phyloP scores from a whole-genome alignment of 2,888 invertebrate species.

The Rugalucina vietnamica region DNA sequence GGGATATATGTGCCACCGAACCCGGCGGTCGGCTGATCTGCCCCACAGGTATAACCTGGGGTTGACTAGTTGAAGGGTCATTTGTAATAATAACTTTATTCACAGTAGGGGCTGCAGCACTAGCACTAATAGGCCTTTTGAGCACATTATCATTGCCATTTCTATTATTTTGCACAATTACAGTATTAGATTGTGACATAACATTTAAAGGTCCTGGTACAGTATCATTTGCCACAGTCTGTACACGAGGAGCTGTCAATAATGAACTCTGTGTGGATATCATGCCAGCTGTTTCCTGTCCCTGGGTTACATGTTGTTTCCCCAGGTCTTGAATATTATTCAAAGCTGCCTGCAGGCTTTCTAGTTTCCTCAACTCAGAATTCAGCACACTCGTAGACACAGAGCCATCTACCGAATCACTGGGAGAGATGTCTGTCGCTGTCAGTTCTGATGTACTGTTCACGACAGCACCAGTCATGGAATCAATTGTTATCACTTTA shows the following conservation, averaged over 20 bases:
- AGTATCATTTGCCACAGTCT: neutral
- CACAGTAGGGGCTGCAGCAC: conserved; percentile 69
- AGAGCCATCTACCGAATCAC: conserved; percentile 57
- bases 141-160: conserved; percentile 5
- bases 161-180: neutral
- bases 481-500: conserved; percentile 58
- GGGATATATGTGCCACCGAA: conserved; percentile 40
- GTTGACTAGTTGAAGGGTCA: conserved; percentile 78
- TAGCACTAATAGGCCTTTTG: conserved; percentile 10
- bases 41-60: conserved; percentile 74
- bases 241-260: neutral
- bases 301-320: neutral
- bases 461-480: conserved; percentile 56
- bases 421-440: conserved; percentile 43
- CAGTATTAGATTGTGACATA: neutral
- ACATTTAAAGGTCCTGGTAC: neutral
- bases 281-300: neutral
- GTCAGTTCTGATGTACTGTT: conserved; percentile 36
- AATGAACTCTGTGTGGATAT: neutral
- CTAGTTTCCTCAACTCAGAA: conserved; percentile 33
- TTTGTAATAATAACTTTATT: conserved; percentile 83
- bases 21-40: conserved; percentile 61
- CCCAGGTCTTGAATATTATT: conserved; percentile 36
- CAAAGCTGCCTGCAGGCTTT: conserved; percentile 50
- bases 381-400: conserved; percentile 32